These are phyloP conservation scores for Leucoma salicis DNA, from an alignment of 2,888 invertebrate species.

Conservation along the genomic window DNA sequence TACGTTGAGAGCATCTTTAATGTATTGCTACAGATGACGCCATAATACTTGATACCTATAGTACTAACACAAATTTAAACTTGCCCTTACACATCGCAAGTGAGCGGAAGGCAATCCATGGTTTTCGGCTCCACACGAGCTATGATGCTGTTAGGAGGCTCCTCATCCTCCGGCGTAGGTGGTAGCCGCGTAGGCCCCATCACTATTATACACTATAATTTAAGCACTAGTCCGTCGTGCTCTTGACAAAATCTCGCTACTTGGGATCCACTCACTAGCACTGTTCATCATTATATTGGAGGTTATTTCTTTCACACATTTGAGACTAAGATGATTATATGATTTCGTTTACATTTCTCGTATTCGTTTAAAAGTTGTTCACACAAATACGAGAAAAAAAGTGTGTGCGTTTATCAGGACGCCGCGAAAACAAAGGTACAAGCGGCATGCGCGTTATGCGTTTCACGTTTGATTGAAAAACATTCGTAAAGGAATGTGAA, in stretches of 20 bases:
- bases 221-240: conserved; percentile 60
- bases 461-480: conserved; percentile 81
- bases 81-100: conserved; percentile 56
- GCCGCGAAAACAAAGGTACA: conserved; percentile 67
- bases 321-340: conserved; percentile 14
- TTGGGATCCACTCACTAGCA: conserved; percentile 48
- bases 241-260: conserved; percentile 45
- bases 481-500: conserved; percentile 76
- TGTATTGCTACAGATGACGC: neutral
- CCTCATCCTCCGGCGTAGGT: conserved; percentile 70
- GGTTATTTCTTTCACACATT: conserved; percentile 30
- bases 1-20: no score
- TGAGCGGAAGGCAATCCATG: conserved; percentile 42
- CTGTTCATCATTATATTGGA: conserved; percentile 50
- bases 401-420: conserved; percentile 43
- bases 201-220: conserved; percentile 42
- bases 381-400: conserved; percentile 41
- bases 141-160: conserved; percentile 47
- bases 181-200: conserved; percentile 75
- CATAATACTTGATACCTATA: conserved; percentile 6
- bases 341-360: conserved; percentile 33
- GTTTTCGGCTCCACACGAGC: conserved; percentile 46
- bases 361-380: conserved; percentile 40
- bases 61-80: conserved; percentile 23
- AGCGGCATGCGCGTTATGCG: conserved; percentile 73